Base-by-base conservation (phyloP, 2,888 invertebrate species). In the Thereva nobilitata region DNA sequence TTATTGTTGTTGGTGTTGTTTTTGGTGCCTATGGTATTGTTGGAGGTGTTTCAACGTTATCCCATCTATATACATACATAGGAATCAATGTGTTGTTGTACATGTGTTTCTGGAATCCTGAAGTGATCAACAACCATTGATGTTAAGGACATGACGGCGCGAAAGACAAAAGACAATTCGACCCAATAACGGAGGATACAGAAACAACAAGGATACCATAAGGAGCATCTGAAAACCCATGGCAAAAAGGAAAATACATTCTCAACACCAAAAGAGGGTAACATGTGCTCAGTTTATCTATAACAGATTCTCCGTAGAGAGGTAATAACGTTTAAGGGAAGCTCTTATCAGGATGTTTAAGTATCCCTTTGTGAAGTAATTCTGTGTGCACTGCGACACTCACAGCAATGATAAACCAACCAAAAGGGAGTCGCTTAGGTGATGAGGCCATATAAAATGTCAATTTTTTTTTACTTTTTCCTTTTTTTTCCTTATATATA, bases 291-390 rank as follows among this genome's bases (percentile, higher is more conserved):
- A 61, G 49, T 50, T 49, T 61, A 49, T 61, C 61, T 50, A 41
- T 37, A 61, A 50, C 40, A 49, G 59, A 50, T 50, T 50, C 38
- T 41, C 34, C 6, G n/a, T 8, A 50, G 50, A 23, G 41, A 37
- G 41, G 35, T 45, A 34, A 10, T 57, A 45, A 4, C 34, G 3
- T 40, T 40, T 40, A 47, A 40, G 50, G 61, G 61, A 50, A 50
- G 23, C 50, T 61, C 47, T 61, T 61, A 61, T 47, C 61, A 50
- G 61, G 50, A 45, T 50, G 61, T 61, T 61, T 61, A 61, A 61
- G 42, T 12, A 41, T 61, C 61, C 61, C 40, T 61, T 56, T 10
- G 59, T 59, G 59, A 52, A 52, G 23, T 52, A 4, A 52, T 35
- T 52, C 35, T 35, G 8, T 35, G 9, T 35, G 4, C 38, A 10